Conservation (phyloP, 2,113 vertebrate genomes). For the Poeciliopsis retropinna region DNA sequence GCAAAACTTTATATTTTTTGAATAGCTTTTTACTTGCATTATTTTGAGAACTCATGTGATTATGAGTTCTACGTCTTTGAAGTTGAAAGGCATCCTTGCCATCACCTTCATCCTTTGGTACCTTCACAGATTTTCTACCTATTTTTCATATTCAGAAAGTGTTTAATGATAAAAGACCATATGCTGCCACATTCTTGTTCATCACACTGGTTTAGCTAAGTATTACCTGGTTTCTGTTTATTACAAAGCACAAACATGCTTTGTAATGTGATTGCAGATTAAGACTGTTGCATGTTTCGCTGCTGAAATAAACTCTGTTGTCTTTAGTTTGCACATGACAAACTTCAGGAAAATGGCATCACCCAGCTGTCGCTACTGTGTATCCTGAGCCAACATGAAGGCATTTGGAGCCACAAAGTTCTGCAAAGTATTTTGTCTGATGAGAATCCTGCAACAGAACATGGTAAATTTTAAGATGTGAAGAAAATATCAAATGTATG, state of each 20-base stretch:
- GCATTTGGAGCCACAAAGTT: slow-evolving; percentile 87
- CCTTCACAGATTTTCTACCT: too few species aligned
- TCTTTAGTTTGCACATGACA: slow-evolving; percentile 84
- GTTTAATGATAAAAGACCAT: not conserved
- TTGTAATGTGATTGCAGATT: not conserved
- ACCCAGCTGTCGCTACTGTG: slow-evolving; percentile 85
- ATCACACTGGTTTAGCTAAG: not conserved
- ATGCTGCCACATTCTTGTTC: not conserved
- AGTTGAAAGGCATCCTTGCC: too few species aligned
- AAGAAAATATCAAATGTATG: not conserved
- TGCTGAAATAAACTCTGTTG: slow-evolving; percentile 1
- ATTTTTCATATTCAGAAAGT: too few species aligned
- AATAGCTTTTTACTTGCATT: too few species aligned
- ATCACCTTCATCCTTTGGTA: too few species aligned
- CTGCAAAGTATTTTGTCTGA: slow-evolving; percentile 86
- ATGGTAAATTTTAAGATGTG: slow-evolving; percentile 74
- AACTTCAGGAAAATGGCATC: slow-evolving; percentile 88
- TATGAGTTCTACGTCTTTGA: too few species aligned
- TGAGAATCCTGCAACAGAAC: slow-evolving; percentile 78
- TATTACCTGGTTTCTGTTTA: not conserved
- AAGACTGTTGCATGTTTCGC: not conserved
- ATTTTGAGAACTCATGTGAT: too few species aligned
- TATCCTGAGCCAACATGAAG: slow-evolving; percentile 83
- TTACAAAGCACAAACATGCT: not conserved
- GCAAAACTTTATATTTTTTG: too few species aligned